Evolutionary conservation across 2,888 invertebrate species (phyloP), one percentile per base, ranked within the genome.

Genomic region (Eueremaeus valkanovi): DNA sequence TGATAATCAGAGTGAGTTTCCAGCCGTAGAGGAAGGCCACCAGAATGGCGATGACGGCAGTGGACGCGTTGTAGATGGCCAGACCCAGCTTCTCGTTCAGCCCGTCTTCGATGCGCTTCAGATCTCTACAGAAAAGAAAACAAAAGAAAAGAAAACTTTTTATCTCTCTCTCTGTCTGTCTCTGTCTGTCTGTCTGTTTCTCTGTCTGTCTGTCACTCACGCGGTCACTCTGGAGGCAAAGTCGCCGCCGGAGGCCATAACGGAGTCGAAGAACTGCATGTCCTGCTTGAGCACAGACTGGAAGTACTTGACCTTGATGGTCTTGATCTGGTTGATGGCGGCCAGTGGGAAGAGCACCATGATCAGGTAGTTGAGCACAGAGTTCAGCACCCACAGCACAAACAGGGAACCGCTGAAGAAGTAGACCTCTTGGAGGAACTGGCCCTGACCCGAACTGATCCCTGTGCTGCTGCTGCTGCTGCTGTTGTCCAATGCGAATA

Each of bases 1-100:
- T 82, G 81, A 87, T 85, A 6, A 87, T 86, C 9, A 87, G 81
- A 0, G 87, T 86, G 80, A 87, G 82, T 79, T 86, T 84, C 87
- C 87, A 87, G 82, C 81, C 73, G 81, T 77, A 73, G 36, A 70
- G 68, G 24, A 45, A 83, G 78, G 73, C 80, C 13, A 55, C 49
- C 2, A 51, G 66, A 24, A 76, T 21, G 27, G 76, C 73, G 24
- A 89, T 87, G 13, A 90, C 75, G 81, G 90, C 90, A 0, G 89
- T 87, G 0, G 89, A 84, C 79, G 90, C 86, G 82, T 88, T 16
- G 72, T 72, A 6, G 55, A 72, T 0, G 72, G 51, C 8, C 61
- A 21, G 16, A 75, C 75, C 40, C 33, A 85, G 81, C 78, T 86
- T 86, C 80, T 86, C 85, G 0, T 86, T 85, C 33, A 86, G 82